Base-by-base conservation (phyloP, 2,888 invertebrate genomes). In the Trissonchulus sp. region DNA sequence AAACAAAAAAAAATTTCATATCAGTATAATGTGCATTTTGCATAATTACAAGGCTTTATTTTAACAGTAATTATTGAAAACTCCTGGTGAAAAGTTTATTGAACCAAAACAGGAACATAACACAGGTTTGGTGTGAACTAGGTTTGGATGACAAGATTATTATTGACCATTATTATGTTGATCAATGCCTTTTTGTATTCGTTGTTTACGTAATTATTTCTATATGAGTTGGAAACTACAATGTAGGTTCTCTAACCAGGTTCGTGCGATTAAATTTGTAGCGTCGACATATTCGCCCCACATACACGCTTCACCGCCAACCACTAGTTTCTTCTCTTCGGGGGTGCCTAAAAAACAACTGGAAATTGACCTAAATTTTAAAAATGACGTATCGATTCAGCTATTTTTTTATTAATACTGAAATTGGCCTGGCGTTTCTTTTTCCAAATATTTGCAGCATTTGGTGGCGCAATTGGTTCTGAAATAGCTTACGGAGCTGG, bases 231-330 rank as follows among this genome's bases (percentile, higher is more conserved):
- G 48, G 48, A 23, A 48, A 48, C 48, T 8, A 15, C 8, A 48
- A 48, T n/a, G n/a, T n/a, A n/a, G n/a, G 23, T 48, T 8, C 63
- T 28, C 60, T 80, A 77, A 87, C 91, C 94, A 95, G 8, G 92
- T 89, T 76, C 87, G 82, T 0, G 88, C 84, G 75, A 88, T 86
- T n/a, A 89, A 81, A 81, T 90, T 90, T 30, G 88, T 88, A 62
- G 86, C 87, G 83, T 94, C 92, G 0, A 93, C 92, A 80, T 89
- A 90, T 85, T 96, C 95, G 1, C 90, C 90, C 95, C 95, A 95
- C 90, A 96, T 91, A 81, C 93, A 93, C 0, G 93, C 92, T 84
- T 94, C 94, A 0, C 95, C 95, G 0, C 96, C 95, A 23, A 93
- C 85, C 35, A 96, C 90, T 74, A 90, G 86, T 1, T 88, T 81